phyloP scores from a whole-genome alignment of 2,113 vertebrate species.

The Burhinus oedicnemus region DNA sequence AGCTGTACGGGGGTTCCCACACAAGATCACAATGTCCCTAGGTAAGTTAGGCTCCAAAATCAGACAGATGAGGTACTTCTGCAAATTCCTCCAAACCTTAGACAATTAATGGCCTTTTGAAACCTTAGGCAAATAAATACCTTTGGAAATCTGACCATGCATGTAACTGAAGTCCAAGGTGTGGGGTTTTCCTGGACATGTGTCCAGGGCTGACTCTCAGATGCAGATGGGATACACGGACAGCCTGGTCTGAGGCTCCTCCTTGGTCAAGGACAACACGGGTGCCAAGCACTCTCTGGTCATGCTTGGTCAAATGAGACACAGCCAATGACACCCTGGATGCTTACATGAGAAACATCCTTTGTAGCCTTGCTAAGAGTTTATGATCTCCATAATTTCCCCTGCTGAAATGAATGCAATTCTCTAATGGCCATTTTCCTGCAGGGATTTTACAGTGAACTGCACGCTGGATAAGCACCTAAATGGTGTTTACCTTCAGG shows the following conservation, averaged over 20 bases:
- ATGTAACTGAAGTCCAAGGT: not conserved
- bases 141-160: not conserved
- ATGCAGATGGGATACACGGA: not conserved
- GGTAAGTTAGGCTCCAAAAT: not conserved
- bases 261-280: not conserved
- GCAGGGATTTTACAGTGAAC: not conserved
- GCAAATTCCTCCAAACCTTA: not conserved
- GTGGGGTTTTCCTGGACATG: not conserved
- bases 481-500: not conserved
- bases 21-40: not conserved
- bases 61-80: not conserved
- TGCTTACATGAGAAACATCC: fast-evolving
- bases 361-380: not conserved
- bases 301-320: not conserved
- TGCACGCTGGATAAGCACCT: not conserved
- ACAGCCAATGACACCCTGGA: not conserved
- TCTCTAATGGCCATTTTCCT: not conserved
- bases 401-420: not conserved
- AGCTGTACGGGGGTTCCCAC: not conserved
- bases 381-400: not conserved
- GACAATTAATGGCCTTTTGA: not conserved
- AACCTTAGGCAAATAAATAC: not conserved
- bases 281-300: not conserved
- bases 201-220: not conserved
- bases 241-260: not conserved